Base-by-base conservation (phyloP, 2,113 vertebrate genomes). In the Malurus melanocephalus region DNA sequence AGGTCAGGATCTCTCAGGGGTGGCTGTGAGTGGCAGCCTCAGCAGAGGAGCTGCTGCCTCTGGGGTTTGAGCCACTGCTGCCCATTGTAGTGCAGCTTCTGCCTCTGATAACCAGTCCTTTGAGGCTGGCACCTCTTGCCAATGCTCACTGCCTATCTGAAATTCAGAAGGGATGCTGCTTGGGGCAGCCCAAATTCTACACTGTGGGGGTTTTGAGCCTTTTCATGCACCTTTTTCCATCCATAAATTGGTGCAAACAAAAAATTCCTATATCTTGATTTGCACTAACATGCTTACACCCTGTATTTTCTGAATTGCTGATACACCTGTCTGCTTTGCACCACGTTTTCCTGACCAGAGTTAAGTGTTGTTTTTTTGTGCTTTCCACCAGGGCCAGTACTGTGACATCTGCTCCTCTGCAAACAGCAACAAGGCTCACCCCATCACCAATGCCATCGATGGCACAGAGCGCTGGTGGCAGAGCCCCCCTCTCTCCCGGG, bases 401-500 rank as follows among this genome's bases (percentile, higher is more conserved):
- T 99, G 99, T 1, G 99, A 99, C 97, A 98, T 98, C 93, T 99
- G 99, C 90, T 97, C 97, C 35, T 97, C 98, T 0, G 97, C 97
- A 1, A 97, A 97, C 87, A 98, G 97, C 82, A 98, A 99, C 87
- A 98, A 98, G 42, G 98, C 99, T 0, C 99, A 99, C 52, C 99
- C 99, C 30, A 98, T 97, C 90, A 98, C 97, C 46, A 99, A 99
- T 2, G 99, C 99, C 95, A 97, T 99, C 0, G 99, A 99, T 1
- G 99, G 99, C n/a, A 99, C 99, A 0, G 99, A 99, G 92, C 97
- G 99, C 67, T 99, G 99, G 99, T 99, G 99, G 99, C 99, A 99
- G 97, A 99, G 99, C 79, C 99, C 99, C 0, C 99, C 99, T 0
- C 97, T 99, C 6, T 99, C 99, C 64, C 98, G 99, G 2, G 98